Percentiles rank a stretch among this genome's conserved stretches.
Conservation (phyloP, 2,888 invertebrate species). For the Julus scanicus region DNA sequence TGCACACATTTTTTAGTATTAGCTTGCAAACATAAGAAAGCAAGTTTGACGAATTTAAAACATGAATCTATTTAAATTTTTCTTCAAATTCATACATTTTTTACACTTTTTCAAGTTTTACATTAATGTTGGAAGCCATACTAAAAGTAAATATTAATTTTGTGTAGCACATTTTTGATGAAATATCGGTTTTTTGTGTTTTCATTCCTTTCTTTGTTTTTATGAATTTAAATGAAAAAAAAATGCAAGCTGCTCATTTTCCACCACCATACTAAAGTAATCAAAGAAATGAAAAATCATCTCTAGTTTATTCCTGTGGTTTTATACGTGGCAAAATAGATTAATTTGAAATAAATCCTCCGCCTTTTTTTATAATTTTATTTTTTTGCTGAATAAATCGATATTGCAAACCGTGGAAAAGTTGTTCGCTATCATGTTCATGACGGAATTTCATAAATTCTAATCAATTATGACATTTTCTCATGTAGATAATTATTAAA, state of each 20-base stretch:
- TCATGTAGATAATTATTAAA: not conserved
- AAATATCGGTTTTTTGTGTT: no score
- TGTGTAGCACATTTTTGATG: no score
- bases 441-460: not conserved
- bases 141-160: no score
- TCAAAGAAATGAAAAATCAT: slow-evolving; percentile 4
- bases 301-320: not conserved
- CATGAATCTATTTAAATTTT: no score
- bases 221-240: slow-evolving; percentile 28
- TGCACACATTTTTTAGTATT: no score
- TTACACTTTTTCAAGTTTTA: no score
- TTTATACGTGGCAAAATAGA: not conserved
- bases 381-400: not conserved
- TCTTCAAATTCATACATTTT: no score
- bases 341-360: slow-evolving; percentile 30
- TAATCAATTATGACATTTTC: not conserved
- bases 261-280: not conserved
- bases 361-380: not conserved
- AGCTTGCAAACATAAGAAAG: no score
- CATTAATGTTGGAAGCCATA: no score
- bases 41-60: no score
- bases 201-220: not conserved
- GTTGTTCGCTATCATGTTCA: not conserved
- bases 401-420: slow-evolving; percentile 5
- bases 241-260: not conserved